A percentile compares a stretch with the other conserved stretches of the same genome.
These are phyloP conservation scores for Drosophila cognata DNA, from an alignment of 2,888 invertebrate genomes.

Conservation along the genomic window DNA sequence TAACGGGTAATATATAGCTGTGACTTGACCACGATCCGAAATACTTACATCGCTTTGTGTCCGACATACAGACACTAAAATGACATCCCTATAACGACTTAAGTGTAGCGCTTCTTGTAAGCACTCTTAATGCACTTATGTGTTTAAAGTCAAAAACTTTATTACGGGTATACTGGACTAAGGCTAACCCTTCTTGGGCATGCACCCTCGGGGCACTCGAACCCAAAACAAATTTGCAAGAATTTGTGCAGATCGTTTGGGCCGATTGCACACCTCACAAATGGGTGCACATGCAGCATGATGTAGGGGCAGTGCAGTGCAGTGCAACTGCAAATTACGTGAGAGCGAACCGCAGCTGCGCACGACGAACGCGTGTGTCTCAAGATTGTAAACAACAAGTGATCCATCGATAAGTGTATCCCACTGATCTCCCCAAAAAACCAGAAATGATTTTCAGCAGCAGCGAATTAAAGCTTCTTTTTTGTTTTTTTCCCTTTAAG, in stretches of 20 bases:
- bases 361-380: slow-evolving; percentile 31
- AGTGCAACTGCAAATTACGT: slow-evolving; percentile 49
- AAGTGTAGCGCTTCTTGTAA: slow-evolving; percentile 24
- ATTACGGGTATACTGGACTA: not conserved
- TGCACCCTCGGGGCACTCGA: not conserved
- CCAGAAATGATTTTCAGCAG: slow-evolving; percentile 72
- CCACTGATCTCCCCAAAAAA: slow-evolving; percentile 55
- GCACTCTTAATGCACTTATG: slow-evolving; percentile 47
- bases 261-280: slow-evolving; percentile 70
- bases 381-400: slow-evolving; percentile 28
- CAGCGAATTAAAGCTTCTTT: slow-evolving; percentile 40
- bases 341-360: slow-evolving; percentile 39
- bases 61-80: slow-evolving; percentile 1
- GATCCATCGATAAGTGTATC: slow-evolving; percentile 28
- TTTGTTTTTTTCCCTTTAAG: slow-evolving; percentile 2
- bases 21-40: not conserved
- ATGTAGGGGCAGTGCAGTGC: not conserved
- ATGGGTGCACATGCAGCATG: slow-evolving; percentile 5
- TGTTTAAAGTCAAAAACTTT: slow-evolving; percentile 41
- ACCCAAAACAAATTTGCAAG: slow-evolving; percentile 33
- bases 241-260: slow-evolving; percentile 60
- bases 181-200: slow-evolving; percentile 21
- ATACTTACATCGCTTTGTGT: not conserved
- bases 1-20: slow-evolving; percentile 56
- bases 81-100: slow-evolving; percentile 39